These are phyloP conservation scores for Neolamprologus brichardi DNA, from an alignment of 2,113 vertebrate genomes.

Conservation along the genomic window DNA sequence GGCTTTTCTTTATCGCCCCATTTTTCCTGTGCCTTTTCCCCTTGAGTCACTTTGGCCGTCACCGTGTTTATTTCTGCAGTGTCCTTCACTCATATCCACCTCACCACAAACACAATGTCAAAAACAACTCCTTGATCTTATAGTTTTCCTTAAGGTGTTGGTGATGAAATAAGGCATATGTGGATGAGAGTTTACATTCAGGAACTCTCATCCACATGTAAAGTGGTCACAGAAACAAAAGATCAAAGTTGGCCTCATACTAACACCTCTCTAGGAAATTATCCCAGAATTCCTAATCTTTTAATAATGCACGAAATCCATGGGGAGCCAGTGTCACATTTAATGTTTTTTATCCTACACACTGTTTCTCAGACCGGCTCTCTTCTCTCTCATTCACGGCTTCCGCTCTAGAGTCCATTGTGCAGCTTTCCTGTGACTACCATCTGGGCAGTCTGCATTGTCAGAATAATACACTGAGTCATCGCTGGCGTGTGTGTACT, in stretches of 20 bases:
- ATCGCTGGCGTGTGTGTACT: not conserved
- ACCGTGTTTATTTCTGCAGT: conserved; percentile 51
- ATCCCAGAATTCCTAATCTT: not conserved
- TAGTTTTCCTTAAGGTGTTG: not conserved
- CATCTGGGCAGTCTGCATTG: conserved; percentile 53
- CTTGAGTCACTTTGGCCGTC: conserved; percentile 48
- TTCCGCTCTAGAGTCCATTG: conserved; percentile 21
- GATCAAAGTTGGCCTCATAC: not conserved
- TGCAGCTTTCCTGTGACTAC: conserved; percentile 33
- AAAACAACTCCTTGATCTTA: conserved; percentile 11
- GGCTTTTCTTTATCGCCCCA: conserved; percentile 56
- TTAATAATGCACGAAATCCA: not conserved
- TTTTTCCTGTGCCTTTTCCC: conserved; percentile 67
- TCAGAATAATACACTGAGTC: conserved; percentile 30
- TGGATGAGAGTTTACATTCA: not conserved
- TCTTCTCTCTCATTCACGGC: conserved; percentile 2
- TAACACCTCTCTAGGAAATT: not conserved
- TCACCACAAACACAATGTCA: not conserved
- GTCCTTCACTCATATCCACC: conserved; percentile 29
- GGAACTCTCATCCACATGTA: not conserved
- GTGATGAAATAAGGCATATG: not conserved
- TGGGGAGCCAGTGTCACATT: not conserved
- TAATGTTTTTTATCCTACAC: not conserved
- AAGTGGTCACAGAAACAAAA: not conserved
- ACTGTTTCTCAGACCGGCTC: not conserved